Conservation (phyloP, 1,140 invertebrate genomes). For the Adelges cooleyi region DNA sequence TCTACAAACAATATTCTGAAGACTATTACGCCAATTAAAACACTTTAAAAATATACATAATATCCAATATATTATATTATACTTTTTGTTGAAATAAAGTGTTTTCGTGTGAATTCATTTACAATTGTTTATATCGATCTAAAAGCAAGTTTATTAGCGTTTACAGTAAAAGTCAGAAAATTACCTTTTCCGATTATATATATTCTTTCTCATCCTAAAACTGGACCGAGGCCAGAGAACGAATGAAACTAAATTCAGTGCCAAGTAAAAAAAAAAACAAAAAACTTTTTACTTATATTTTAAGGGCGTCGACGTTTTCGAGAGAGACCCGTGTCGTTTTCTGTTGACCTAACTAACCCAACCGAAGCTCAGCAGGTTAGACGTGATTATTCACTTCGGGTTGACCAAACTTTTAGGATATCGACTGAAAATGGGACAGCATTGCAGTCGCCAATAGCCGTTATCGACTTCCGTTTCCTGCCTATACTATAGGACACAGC, state of each 20-base stretch:
- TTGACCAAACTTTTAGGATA: slow-evolving; percentile 14
- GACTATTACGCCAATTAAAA: no score
- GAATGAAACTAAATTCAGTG: background rate
- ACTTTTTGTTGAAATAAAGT: no score
- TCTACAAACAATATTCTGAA: no score
- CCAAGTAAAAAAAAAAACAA: slow-evolving; percentile 17
- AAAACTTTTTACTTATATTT: slow-evolving; percentile 25
- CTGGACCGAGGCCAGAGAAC: slow-evolving; percentile 10
- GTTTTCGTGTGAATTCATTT: no score
- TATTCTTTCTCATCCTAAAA: background rate
- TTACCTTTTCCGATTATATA: slow-evolving; percentile 8
- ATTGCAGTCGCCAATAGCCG: slow-evolving; percentile 19
- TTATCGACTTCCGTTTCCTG: slow-evolving; percentile 15
- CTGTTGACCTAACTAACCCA: background rate
- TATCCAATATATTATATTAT: no score
- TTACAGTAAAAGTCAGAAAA: background rate
- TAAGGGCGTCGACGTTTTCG: slow-evolving; percentile 3
- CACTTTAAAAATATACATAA: no score
- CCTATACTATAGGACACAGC: no score
- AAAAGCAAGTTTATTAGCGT: no score
- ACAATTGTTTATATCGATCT: no score
- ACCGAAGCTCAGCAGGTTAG: background rate
- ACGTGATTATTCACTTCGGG: slow-evolving; percentile 4
- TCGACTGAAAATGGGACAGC: background rate
- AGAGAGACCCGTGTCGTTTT: background rate